Conservation (phyloP, 2,797 vertebrate species). For the Sebastes iracundus region DNA sequence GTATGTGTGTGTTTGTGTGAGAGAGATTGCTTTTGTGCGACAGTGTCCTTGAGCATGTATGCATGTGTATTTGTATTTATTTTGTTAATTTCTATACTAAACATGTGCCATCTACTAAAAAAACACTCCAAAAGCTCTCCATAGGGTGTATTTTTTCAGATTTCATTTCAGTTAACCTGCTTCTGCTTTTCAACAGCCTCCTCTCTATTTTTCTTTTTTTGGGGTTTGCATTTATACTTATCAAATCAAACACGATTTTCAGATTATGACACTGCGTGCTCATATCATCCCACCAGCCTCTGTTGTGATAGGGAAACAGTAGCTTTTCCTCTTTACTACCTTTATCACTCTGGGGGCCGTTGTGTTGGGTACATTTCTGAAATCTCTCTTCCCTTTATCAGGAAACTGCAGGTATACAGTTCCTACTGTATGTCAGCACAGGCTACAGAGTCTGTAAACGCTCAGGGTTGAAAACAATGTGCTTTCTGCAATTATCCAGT, state of each 20-base stretch:
- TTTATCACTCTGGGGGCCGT: constrained; percentile 38
- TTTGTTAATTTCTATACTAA: too few species aligned
- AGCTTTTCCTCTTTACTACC: constrained; percentile 25
- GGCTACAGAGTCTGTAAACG: constrained; percentile 42
- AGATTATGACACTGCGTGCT: constrained; percentile 56
- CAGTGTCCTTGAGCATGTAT: background rate
- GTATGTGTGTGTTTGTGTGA: background rate
- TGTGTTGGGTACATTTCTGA: constrained; percentile 56
- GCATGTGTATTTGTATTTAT: background rate
- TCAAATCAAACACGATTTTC: constrained; percentile 67
- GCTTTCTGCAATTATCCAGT: constrained; percentile 56
- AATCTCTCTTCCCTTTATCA: constrained; percentile 66
- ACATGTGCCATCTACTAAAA: background rate
- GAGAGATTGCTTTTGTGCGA: background rate
- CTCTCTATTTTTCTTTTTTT: background rate
- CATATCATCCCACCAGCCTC: constrained; percentile 51
- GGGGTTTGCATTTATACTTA: constrained; percentile 76
- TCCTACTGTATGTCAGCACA: constrained; percentile 47
- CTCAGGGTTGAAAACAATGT: constrained; percentile 48
- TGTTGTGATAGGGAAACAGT: constrained; percentile 42
- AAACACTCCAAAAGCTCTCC: background rate
- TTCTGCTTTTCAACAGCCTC: constrained; percentile 51
- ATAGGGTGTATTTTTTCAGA: background rate
- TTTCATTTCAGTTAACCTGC: constrained; percentile 6
- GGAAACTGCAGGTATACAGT: constrained; percentile 67